These are phyloP conservation scores for Bradysia coprophila DNA, from an alignment of 1,140 invertebrate species.

Conservation along the genomic window DNA sequence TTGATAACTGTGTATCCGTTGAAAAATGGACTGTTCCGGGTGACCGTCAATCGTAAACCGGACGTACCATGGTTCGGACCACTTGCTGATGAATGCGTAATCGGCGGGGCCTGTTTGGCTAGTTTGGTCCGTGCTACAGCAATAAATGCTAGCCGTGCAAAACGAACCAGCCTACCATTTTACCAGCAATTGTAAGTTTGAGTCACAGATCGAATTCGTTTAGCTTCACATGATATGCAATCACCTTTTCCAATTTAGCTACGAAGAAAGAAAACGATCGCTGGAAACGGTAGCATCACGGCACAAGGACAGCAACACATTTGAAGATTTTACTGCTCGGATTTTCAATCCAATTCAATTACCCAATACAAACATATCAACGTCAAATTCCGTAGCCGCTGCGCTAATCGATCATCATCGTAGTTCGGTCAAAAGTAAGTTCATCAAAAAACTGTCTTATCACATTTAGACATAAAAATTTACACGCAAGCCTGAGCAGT, in stretches of 20 bases:
- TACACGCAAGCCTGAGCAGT: neutral
- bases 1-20: conserved; percentile 94
- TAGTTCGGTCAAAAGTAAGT: conserved; percentile 16
- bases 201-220: neutral
- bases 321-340: conserved; percentile 77
- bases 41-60: conserved; percentile 67
- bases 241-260: conserved; percentile 36
- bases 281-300: conserved; percentile 76
- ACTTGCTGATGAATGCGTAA: conserved; percentile 84
- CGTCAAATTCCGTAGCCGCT: conserved; percentile 21
- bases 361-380: conserved; percentile 15
- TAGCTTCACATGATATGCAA: neutral
- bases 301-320: conserved; percentile 75
- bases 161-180: conserved; percentile 67
- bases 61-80: conserved; percentile 92
- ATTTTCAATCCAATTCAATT: conserved; percentile 62
- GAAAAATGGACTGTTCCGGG: conserved; percentile 57
- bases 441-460: no score
- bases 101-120: conserved; percentile 65
- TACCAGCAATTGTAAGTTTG: conserved; percentile 76
- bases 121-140: conserved; percentile 81
- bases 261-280: conserved; percentile 73
- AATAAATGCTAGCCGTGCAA: conserved; percentile 78
- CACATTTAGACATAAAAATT: neutral
- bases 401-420: conserved; percentile 28